Evolutionary conservation across 2,888 invertebrate species (phyloP), one percentile per base, ranked within the genome.

Genomic region (Acrocyrtus sp.): DNA sequence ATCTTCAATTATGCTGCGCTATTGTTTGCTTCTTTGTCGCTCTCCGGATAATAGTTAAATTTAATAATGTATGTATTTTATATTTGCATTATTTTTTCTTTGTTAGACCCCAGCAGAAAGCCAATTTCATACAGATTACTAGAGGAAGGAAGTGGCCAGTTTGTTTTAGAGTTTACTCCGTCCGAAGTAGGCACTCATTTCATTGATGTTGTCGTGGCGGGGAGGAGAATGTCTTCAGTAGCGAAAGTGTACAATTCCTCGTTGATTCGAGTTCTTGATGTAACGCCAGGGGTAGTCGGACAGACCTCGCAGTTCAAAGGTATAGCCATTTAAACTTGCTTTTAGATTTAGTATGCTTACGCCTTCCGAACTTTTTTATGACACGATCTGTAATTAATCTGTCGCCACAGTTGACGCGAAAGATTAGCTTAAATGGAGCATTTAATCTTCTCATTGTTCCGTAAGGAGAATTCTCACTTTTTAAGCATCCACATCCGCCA

Each of bases 251-350:
- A 96, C 86, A 96, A 97, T 85, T 91, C 96, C 77, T 92, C 93
- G 79, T 89, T 96, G 78, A 96, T 98, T 83, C 92, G 93, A 87
- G 95, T 98, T 80, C 94, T 96, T 63, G 95, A 97, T 84, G 93
- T 98, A 34, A 92, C 94, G 81, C 94, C 93, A 82, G 97, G 96
- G 73, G 91, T 94, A 75, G 95, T 98, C 43, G 97, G 97, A 63
- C 95, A 97, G 85, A 94, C 96, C 76, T 95, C 96, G 83, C 96
- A 97, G 85, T 98, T 99, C 85, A 90, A 93, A 90, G 95, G 96
- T 96, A 86, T 83, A 84, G 10, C 26, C 3, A 22, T n/a, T n/a
- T n/a, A n/a, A n/a, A n/a, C n/a, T n/a, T n/a, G n/a, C n/a, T n/a
- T n/a, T n/a, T n/a, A n/a, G n/a, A n/a, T n/a, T n/a, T n/a, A n/a